phyloP scores from a whole-genome alignment of 2,113 vertebrate species.

The Bubo blakistoni region DNA sequence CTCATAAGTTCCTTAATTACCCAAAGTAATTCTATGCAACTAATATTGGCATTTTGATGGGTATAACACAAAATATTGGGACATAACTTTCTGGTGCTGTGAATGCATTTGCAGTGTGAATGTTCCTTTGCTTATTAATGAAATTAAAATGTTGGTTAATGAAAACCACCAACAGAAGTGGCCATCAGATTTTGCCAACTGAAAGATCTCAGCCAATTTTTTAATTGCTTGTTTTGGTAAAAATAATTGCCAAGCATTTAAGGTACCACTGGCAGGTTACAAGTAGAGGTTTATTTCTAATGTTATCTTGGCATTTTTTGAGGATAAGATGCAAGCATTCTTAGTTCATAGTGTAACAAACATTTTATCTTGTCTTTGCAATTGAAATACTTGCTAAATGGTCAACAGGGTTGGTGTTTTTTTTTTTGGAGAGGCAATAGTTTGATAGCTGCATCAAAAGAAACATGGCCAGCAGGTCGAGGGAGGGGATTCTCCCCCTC shows the following conservation, averaged over 20 bases:
- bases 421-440: neutral
- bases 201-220: conserved; percentile 55
- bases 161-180: conserved; percentile 22
- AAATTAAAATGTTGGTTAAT: neutral
- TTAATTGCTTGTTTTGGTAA: conserved; percentile 38
- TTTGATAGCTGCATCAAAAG: neutral
- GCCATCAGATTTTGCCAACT: conserved; percentile 20
- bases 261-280: neutral
- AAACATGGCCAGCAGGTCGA: neutral
- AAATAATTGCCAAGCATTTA: conserved; percentile 41
- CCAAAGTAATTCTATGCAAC: conserved; percentile 39
- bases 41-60: conserved; percentile 23
- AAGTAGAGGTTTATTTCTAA: neutral
- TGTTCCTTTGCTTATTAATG: conserved; percentile 11
- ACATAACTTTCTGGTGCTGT: neutral
- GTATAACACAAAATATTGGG: conserved; percentile 8
- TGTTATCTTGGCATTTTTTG: neutral
- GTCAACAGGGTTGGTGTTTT: neutral
- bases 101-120: neutral
- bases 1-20: neutral
- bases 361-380: neutral
- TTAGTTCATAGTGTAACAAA: neutral
- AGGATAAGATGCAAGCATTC: neutral
- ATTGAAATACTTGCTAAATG: neutral
- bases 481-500: neutral